phyloP scores from a whole-genome alignment of 2,797 vertebrate species.

The Balearica regulorum region DNA sequence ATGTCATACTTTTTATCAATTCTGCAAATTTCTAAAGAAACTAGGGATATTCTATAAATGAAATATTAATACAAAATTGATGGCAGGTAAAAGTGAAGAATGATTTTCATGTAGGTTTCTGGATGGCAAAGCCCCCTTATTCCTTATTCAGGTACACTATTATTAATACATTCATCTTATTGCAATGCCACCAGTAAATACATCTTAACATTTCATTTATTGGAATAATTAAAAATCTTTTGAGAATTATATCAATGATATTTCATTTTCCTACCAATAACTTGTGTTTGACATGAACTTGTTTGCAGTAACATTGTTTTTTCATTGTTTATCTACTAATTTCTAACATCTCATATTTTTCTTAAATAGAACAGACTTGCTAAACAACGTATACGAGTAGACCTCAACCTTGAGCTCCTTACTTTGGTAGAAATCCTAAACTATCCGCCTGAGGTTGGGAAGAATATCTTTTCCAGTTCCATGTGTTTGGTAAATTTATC shows the following conservation, averaged over 20 bases:
- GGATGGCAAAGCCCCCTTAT: conserved; percentile 4
- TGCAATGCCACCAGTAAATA: conserved; percentile 11
- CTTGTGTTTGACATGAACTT: not conserved
- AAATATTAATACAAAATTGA: conserved; percentile 71
- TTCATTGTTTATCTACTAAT: not conserved
- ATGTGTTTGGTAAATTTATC: not conserved
- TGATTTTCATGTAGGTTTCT: conserved; percentile 54
- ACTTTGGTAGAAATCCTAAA: not conserved
- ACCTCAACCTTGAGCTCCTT: not conserved
- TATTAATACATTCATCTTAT: conserved; percentile 35
- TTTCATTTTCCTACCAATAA: not conserved
- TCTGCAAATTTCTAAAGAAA: not conserved
- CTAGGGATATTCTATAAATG: conserved; percentile 37
- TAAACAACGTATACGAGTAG: not conserved
- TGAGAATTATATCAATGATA: not conserved
- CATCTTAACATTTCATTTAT: not conserved
- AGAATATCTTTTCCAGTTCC: not conserved
- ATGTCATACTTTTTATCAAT: not conserved
- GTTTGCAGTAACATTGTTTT: not conserved
- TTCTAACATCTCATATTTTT: not conserved
- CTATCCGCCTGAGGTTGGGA: not conserved
- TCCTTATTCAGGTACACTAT: conserved; percentile 1
- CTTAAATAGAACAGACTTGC: not conserved
- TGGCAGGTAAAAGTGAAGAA: conserved; percentile 50
- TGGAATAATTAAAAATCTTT: not conserved